These are phyloP conservation scores for Antechinus stuartii DNA, from an alignment of 2,113 vertebrate species.

Conservation along the genomic window DNA sequence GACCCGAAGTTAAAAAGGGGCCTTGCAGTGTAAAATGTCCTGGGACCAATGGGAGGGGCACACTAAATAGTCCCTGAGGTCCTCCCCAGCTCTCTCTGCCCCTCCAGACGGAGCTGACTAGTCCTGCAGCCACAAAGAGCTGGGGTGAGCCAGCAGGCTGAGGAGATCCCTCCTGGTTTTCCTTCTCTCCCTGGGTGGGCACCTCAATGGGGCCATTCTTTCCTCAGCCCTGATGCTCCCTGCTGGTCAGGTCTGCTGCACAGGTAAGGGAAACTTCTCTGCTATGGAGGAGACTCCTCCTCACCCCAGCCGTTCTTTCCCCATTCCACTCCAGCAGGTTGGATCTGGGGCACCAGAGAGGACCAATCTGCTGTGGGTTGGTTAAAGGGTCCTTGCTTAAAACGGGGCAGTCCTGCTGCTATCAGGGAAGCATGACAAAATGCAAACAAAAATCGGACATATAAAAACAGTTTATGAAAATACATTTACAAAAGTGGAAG, in stretches of 20 bases:
- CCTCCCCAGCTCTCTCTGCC: not conserved
- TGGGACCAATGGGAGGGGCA: too few relatives aligned
- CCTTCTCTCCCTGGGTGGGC: not conserved
- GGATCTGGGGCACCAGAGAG: too few relatives aligned
- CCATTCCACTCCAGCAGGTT: not conserved
- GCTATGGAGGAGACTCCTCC: not conserved
- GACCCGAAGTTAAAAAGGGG: not conserved
- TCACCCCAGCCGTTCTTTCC: not conserved
- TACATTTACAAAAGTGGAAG: conserved; percentile 48
- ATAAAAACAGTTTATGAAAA: conserved; percentile 13
- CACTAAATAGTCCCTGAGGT: not conserved
- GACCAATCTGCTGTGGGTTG: not conserved
- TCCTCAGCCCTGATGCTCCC: not conserved
- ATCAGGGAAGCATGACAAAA: not conserved
- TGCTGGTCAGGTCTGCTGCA: not conserved
- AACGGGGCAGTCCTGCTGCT: not conserved
- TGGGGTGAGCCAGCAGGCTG: not conserved
- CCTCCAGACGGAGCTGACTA: too few relatives aligned
- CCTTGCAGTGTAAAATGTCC: not conserved
- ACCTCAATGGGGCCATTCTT: not conserved
- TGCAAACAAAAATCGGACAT: conserved; percentile 27
- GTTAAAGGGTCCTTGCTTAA: not conserved
- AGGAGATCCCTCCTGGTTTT: not conserved
- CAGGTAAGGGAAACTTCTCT: too few relatives aligned
- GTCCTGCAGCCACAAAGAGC: too few relatives aligned